Conservation (phyloP, 2,888 invertebrate genomes). For the Acholoe squamosa region DNA sequence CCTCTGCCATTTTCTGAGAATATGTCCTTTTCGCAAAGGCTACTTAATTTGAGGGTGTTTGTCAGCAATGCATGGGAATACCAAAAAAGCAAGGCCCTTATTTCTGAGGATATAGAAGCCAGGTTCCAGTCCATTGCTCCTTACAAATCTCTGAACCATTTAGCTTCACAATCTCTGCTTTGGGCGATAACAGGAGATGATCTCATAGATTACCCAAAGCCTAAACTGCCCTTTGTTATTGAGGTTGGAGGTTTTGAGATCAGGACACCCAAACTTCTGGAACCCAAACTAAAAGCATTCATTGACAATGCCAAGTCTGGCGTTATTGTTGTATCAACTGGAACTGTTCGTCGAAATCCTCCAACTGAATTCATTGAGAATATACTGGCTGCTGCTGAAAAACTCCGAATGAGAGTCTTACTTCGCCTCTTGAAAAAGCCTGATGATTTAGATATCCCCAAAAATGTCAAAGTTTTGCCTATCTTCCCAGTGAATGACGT, state of each 20-base stretch:
- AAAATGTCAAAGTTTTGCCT: neutral
- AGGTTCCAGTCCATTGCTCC: neutral
- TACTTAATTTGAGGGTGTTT: neutral
- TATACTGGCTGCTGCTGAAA: neutral
- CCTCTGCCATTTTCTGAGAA: neutral
- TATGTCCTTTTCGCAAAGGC: neutral
- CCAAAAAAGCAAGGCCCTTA: neutral
- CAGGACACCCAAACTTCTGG: neutral
- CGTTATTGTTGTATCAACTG: neutral
- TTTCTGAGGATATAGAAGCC: neutral
- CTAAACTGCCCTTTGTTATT: neutral
- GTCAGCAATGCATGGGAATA: neutral
- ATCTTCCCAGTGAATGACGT: neutral
- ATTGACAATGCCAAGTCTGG: neutral
- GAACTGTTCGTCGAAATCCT: neutral
- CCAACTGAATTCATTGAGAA: neutral
- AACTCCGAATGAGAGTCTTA: neutral
- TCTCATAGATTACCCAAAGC: neutral
- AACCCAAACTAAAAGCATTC: neutral
- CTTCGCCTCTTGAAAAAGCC: neutral
- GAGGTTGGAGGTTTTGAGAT: neutral
- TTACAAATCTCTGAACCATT: neutral
- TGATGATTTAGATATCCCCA: neutral
- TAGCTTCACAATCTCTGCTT: neutral
- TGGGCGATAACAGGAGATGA: conserved; percentile 21